These are phyloP conservation scores for Orius insidiosus DNA, from an alignment of 1,140 invertebrate species.

Conservation along the genomic window DNA sequence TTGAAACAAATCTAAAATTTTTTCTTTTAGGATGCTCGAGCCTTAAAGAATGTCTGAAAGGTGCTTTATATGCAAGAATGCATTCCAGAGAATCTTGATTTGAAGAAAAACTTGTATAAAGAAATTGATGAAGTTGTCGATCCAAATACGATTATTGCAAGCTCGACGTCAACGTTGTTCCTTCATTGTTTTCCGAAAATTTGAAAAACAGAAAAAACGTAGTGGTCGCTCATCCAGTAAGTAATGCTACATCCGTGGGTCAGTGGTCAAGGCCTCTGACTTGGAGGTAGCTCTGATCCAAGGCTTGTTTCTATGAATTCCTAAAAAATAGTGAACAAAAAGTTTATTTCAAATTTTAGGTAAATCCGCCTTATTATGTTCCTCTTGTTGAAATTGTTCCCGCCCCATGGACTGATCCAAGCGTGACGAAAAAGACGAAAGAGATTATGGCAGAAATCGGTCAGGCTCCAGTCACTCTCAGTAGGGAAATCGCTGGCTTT, in stretches of 20 bases:
- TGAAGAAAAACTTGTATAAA: slow-evolving; percentile 67
- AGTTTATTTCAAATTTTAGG: slow-evolving; percentile 30
- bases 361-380: slow-evolving; percentile 92
- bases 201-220: slow-evolving; percentile 58
- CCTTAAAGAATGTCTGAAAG: slow-evolving; percentile 46
- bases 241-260: too few relatives aligned
- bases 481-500: slow-evolving; percentile 80
- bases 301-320: too few relatives aligned
- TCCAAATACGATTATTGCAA: slow-evolving; percentile 60
- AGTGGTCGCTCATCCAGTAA: slow-evolving; percentile 74
- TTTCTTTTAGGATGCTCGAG: slow-evolving; percentile 38
- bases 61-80: slow-evolving; percentile 76
- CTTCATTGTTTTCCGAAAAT: slow-evolving; percentile 66
- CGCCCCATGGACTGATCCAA: slow-evolving; percentile 67
- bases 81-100: slow-evolving; percentile 70
- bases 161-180: slow-evolving; percentile 82
- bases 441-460: slow-evolving; percentile 74
- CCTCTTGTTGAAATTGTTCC: slow-evolving; percentile 88
- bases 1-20: too few relatives aligned
- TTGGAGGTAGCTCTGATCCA: too few relatives aligned
- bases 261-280: too few relatives aligned
- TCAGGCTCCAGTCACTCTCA: slow-evolving; percentile 71
- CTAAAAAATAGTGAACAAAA: too few relatives aligned
- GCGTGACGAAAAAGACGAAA: slow-evolving; percentile 43
- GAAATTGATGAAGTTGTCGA: slow-evolving; percentile 58